Percentiles rank a stretch among this genome's conserved stretches.
These are phyloP conservation scores for Synanthedon formicaeformis DNA, from an alignment of 2,888 invertebrate genomes.

Conservation along the genomic window DNA sequence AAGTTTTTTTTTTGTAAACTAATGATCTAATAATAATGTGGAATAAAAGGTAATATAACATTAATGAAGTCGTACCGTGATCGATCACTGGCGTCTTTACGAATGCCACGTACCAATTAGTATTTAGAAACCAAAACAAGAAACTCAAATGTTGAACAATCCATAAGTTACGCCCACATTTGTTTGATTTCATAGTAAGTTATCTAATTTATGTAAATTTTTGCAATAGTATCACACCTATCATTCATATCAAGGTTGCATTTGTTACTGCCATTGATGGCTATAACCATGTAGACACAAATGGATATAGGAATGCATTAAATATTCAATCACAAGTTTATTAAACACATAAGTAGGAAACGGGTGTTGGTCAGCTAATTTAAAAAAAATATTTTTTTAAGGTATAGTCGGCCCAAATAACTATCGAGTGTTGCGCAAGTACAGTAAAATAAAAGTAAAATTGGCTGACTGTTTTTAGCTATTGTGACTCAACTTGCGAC, in stretches of 20 bases:
- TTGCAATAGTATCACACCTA: constrained; percentile 20
- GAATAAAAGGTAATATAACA: neutral
- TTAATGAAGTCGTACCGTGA: constrained; percentile 4
- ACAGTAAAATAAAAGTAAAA: too few species aligned
- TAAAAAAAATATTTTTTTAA: too few species aligned
- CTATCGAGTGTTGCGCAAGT: too few species aligned
- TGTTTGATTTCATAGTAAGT: constrained; percentile 7
- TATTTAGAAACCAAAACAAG: constrained; percentile 13
- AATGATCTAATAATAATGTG: neutral
- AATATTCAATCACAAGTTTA: neutral
- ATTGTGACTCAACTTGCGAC: too few species aligned
- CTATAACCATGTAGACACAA: neutral
- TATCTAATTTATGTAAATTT: constrained; percentile 19
- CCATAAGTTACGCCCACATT: constrained; percentile 9
- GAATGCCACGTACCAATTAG: constrained; percentile 11
- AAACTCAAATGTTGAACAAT: constrained; percentile 3
- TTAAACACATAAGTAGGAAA: too few species aligned
- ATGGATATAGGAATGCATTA: neutral
- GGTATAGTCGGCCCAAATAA: too few species aligned
- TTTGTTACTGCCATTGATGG: neutral
- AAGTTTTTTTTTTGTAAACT: neutral
- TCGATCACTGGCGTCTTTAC: constrained; percentile 10
- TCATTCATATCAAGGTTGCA: constrained; percentile 20
- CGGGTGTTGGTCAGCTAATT: too few species aligned
- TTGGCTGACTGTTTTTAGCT: too few species aligned